Base-by-base conservation (phyloP, 2,888 invertebrate species). In the Amphiduros pacificus region DNA sequence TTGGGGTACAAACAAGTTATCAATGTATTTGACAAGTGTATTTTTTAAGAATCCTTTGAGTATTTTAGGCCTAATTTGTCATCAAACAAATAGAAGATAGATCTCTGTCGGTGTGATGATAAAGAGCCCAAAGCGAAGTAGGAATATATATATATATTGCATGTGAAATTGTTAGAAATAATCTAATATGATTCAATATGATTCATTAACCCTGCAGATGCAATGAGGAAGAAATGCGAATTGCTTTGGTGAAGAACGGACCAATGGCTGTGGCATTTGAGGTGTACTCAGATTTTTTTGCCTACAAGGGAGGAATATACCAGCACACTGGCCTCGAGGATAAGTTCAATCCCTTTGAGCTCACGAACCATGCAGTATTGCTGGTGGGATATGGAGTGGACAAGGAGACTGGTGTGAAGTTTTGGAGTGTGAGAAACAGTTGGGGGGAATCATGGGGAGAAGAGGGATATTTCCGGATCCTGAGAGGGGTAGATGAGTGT, bases 331-430 rank as follows among this genome's bases (percentile, higher is more conserved):
- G 71, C 1, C 63, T 80, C 1, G 54, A 61, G 9, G 74, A 77
- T 50, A 74, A 72, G 48, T 84, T 81, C 71, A 81, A 83, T 63
- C 84, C 84, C 3, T 84, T 84, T 67, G 77, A 85, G 74, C 67
- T 80, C 49, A 82, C 83, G 17, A 84, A 84, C 71, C 85, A 85
- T 65, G 84, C 84, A 17, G 85, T 85, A 2, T 71, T 85, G 27
- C 64, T 84, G 27, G 85, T 85, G 17, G 85, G 85, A 2, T 85
- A 84, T 68, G 85, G 85, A 0, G 73, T 66, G 0, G 83, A 84
- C 29, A 54, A 71, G 27, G 64, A 56, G 17, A 71, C 73, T 3
- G 79, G 79, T 9, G 72, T 76, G 41, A 75, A 78, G 49, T 84
- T 73, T 67, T 83, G 84, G 81, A 77, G 75, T 22, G 78, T 83